These are phyloP conservation scores for Actinernus sp. DNA, from an alignment of 92 coral and sea anemone species.

Conservation along the genomic window DNA sequence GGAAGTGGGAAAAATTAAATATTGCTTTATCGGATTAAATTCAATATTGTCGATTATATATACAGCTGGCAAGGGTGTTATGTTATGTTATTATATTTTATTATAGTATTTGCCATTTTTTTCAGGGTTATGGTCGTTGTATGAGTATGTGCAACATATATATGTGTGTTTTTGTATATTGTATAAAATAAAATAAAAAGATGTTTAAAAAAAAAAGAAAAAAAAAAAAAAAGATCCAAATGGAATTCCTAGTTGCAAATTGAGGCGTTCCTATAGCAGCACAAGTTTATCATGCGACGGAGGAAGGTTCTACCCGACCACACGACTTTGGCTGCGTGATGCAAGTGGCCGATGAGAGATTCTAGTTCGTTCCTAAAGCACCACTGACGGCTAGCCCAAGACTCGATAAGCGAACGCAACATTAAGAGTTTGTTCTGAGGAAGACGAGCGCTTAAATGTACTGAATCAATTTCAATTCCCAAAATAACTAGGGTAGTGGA, in stretches of 20 bases:
- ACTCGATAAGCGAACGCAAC: constrained; percentile 6
- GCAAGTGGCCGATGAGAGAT: constrained; percentile 5
- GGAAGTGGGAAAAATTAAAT: no score
- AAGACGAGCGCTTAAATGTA: constrained; percentile 13
- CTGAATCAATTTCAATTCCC: constrained; percentile 49
- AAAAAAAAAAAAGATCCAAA: no score
- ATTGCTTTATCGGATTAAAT: no score
- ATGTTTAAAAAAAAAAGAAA: no score
- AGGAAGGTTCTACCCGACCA: constrained; percentile 2
- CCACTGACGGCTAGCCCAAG: constrained; percentile 7
- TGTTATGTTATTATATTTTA: no score
- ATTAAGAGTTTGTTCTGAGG: constrained; percentile 27
- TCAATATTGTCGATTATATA: no score
- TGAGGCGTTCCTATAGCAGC: constrained; percentile 16
- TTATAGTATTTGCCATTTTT: no score
- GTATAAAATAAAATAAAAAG: no score
- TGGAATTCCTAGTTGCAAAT: constrained; percentile 4
- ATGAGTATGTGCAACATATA: no score
- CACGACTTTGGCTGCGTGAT: constrained; percentile 2
- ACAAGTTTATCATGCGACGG: constrained; percentile 6
- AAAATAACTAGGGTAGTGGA: constrained; percentile 26
- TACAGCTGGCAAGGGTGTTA: no score
- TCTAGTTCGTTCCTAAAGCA: constrained; percentile 8
- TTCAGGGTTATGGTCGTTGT: no score
- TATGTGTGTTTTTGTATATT: no score